These are phyloP conservation scores for Heliconius sara DNA, from an alignment of 2,888 invertebrate species.

Conservation along the genomic window DNA sequence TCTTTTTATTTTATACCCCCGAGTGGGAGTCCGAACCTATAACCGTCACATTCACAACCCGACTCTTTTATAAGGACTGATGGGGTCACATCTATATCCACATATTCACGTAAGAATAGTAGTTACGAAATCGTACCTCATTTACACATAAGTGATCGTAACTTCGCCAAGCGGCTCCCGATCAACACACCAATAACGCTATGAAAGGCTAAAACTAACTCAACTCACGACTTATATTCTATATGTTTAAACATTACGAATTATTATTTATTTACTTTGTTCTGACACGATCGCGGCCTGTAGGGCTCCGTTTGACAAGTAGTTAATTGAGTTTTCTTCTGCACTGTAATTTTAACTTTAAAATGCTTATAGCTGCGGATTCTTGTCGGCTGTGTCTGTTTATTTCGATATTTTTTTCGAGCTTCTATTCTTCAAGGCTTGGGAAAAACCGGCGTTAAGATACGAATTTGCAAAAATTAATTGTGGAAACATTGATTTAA, in stretches of 20 bases:
- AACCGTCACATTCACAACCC: too few relatives aligned
- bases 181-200: constrained; percentile 48
- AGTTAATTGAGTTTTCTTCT: constrained; percentile 8
- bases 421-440: not conserved
- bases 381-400: not conserved
- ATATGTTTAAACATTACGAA: constrained; percentile 22
- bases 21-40: too few relatives aligned
- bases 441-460: too few relatives aligned
- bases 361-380: not conserved
- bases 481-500: too few relatives aligned
- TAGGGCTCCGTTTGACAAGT: not conserved
- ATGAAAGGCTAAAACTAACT: constrained; percentile 30
- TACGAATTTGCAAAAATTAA: too few relatives aligned
- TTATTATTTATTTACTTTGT: constrained; percentile 27
- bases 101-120: constrained; percentile 11
- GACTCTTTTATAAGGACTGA: too few relatives aligned
- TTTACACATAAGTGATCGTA: constrained; percentile 56
- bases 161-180: constrained; percentile 48
- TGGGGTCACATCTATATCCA: constrained; percentile 2
- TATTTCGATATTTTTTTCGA: not conserved
- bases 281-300: not conserved
- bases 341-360: not conserved
- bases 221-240: constrained; percentile 38
- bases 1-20: too few relatives aligned
- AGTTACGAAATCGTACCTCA: constrained; percentile 49